Evolutionary conservation across 1,140 invertebrate genomes (phyloP), one percentile per base, ranked within the genome.

Genomic region (Xylocopa sonorina): DNA sequence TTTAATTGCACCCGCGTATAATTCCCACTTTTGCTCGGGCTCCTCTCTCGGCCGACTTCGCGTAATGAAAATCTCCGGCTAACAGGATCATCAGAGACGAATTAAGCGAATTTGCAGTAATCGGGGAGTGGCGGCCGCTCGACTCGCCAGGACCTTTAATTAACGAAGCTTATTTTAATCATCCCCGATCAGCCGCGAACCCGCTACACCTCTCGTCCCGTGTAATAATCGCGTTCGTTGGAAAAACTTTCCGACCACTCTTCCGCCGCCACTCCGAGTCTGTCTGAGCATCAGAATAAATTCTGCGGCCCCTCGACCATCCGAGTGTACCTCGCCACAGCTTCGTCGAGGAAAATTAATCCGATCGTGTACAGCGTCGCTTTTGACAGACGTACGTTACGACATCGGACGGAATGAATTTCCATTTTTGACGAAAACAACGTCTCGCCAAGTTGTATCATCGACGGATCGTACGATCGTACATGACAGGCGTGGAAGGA

Each of bases 81-180:
- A 77, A 77, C 75, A 60, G 75, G 66, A 77, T 60, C 64, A 50
- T 77, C 75, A 48, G 53, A 18, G 75, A 71, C 66, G 75, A 77
- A 71, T 77, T 58, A 71, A 77, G 66, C 66, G 66, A 77, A 77
- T 77, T 71, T 77, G 24, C 43, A 32, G 32, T 50, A 77, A 69
- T 77, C 74, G 74, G 64, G 6, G 60, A 58, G n/a, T n/a, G 43
- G 16, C 51, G 43, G 46, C 18, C 38, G 18, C 21, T 38, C 16
- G 7, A 1, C 21, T 14, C 3, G 5, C 9, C 29, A 21, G 32
- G 32, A 58, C 41, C 60, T 69, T 60, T 60, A 71, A 71, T 58
- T 83, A 83, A 83, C 73, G 72, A 83, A 83, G 79, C 73, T 81
- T 32, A 67, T 81, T 81, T 83, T 71, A 71, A 77, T 68, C n/a